Conservation (phyloP, 92 coral and sea anemone genomes). For the Ricordea florida region DNA sequence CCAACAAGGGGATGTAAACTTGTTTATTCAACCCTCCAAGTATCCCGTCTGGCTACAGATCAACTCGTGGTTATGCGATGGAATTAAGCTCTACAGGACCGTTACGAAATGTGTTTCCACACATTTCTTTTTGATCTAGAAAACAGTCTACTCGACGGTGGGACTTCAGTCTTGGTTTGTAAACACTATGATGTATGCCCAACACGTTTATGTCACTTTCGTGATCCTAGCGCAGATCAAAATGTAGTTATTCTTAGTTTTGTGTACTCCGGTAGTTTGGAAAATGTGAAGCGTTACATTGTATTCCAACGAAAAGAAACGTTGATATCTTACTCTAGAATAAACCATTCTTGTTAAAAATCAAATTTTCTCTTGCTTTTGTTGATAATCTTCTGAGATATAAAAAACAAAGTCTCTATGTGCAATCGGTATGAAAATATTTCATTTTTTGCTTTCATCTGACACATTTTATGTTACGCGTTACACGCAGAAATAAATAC, state of each 20-base stretch:
- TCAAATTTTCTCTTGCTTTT: not conserved
- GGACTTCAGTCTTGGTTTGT: constrained; percentile 3
- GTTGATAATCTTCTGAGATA: not conserved
- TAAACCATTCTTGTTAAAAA: not conserved
- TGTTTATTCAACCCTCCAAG: not conserved
- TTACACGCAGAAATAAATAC: constrained; percentile 10
- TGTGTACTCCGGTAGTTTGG: not conserved
- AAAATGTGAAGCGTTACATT: constrained; percentile 1
- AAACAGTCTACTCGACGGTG: constrained; percentile 7
- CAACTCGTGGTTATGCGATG: not conserved
- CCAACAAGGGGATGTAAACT: not conserved
- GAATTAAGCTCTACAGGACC: not conserved
- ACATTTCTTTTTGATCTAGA: constrained; percentile 7
- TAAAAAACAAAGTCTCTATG: not conserved
- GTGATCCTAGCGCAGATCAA: not conserved
- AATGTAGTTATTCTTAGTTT: not conserved
- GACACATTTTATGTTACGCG: not conserved
- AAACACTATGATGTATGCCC: not conserved
- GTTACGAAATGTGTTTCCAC: constrained; percentile 18
- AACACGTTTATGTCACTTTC: not conserved
- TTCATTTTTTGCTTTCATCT: not conserved
- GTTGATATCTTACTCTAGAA: not conserved
- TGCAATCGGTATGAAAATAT: constrained; percentile 10
- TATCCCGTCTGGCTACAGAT: not conserved
- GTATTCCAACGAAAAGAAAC: not conserved